Evolutionary conservation across 1,140 invertebrate species (phyloP), one percentile per base, ranked within the genome.

Genomic region (Aphaenogaster floridana): DNA sequence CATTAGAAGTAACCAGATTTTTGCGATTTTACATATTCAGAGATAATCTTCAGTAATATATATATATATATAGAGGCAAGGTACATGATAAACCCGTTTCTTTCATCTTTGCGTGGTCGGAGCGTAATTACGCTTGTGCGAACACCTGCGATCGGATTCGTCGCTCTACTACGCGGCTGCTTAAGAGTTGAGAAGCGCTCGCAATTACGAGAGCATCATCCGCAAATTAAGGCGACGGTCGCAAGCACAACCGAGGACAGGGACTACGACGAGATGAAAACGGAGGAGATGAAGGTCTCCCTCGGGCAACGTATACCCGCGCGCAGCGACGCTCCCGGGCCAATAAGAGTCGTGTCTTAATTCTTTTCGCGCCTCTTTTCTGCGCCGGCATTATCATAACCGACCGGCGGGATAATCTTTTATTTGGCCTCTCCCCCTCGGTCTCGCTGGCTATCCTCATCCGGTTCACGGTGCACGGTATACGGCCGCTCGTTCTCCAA

Each of bases 341-440:
- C 69, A 85, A 88, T 85, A 86, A 74, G 81, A 72, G 71, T 63
- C 54, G 45, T 69, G 61, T 93, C 90, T 93, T 93, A 93, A 93
- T 94, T 93, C 90, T 92, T 91, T 88, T 86, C 50, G 79, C 57
- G 74, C 76, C 66, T 86, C 39, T 21, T 13, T 13, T 61, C 78
- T 88, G 76, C 69, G 57, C 64, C 68, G 77, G 85, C 89, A 94
- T 94, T 93, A 93, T 90, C 93, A 94, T 94, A 94, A 94, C 90
- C 89, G 89, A 92, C 86, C 81, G 54, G 72, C 68, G 76, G 85
- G 89, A 90, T 92, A 92, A 94, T 94, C 91, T 93, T 91, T 93
- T 94, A 94, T 93, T 91, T 89, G 80, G 21, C 42, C n/a, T 28
- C 28, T 0, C 42, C 21, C 87, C 84, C 64, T 17, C 39, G 79